Evolutionary conservation across 1,140 invertebrate species (phyloP).

Genomic region (Sarcophaga bullata): DNA sequence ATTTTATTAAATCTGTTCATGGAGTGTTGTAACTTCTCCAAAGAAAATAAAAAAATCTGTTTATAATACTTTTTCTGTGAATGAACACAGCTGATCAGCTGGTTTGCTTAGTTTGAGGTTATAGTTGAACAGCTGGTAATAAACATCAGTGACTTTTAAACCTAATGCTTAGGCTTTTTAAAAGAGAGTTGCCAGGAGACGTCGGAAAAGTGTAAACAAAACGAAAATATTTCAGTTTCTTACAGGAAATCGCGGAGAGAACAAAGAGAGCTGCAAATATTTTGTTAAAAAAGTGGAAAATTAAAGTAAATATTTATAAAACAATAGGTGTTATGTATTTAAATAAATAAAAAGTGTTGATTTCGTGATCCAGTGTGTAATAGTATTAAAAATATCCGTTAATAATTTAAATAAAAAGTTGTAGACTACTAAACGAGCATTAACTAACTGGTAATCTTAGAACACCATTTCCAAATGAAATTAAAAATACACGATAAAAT

Average conservation of each 20-base stretch:
- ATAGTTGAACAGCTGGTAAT: not conserved
- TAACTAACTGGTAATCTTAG: too few relatives aligned
- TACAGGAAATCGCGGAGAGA: not conserved
- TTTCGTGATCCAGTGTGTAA: too few relatives aligned
- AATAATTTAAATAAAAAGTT: too few relatives aligned
- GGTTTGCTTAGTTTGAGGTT: not conserved
- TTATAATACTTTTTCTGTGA: not conserved
- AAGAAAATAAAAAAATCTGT: not conserved
- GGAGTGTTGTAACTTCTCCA: not conserved
- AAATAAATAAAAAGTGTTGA: not conserved
- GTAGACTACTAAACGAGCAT: too few relatives aligned
- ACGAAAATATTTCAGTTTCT: not conserved
- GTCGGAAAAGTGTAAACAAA: not conserved
- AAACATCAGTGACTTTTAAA: not conserved
- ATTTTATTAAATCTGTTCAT: not conserved
- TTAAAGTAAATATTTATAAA: not conserved
- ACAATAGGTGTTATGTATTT: not conserved
- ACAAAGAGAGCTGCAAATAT: not conserved
- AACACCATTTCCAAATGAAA: too few relatives aligned
- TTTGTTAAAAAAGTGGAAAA: not conserved
- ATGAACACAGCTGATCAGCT: not conserved
- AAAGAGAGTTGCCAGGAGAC: constrained; percentile 1
- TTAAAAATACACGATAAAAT: too few relatives aligned
- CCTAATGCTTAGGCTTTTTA: not conserved
- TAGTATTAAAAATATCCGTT: too few relatives aligned